Percentiles rank a stretch among this genome's conserved stretches.
Conservation (phyloP, 2,113 vertebrate species). For the Toxotes jaculatrix region DNA sequence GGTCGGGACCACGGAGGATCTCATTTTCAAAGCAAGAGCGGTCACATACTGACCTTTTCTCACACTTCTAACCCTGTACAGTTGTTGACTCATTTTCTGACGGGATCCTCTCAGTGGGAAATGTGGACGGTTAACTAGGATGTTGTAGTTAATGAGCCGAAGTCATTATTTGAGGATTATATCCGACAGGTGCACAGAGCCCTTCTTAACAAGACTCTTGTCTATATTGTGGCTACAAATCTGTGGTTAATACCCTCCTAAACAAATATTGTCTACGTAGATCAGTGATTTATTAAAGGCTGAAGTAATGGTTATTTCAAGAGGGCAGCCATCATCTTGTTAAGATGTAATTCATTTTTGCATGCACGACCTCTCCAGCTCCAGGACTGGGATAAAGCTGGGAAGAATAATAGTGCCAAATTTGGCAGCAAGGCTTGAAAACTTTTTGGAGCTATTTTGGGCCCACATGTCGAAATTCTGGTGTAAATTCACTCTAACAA, state of each 20-base stretch:
- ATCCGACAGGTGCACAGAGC: slow-evolving; percentile 71
- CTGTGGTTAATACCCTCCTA: slow-evolving; percentile 15
- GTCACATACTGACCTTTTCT: slow-evolving; percentile 40
- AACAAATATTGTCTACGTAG: slow-evolving; percentile 22
- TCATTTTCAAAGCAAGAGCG: background rate
- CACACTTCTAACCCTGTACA: slow-evolving; percentile 29
- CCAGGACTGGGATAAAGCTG: slow-evolving; percentile 12
- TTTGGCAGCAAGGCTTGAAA: slow-evolving; percentile 37
- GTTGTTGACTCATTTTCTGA: slow-evolving; percentile 37
- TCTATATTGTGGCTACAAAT: slow-evolving; percentile 47
- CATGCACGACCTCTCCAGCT: slow-evolving; percentile 26
- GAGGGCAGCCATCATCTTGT: slow-evolving; percentile 49
- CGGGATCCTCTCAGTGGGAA: slow-evolving; percentile 57
- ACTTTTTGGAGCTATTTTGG: slow-evolving; percentile 37
- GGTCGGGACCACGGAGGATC: slow-evolving; percentile 7
- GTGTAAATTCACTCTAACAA: slow-evolving; percentile 30
- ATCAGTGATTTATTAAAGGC: slow-evolving; percentile 53
- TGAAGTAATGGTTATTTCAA: slow-evolving; percentile 72
- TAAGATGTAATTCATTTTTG: slow-evolving; percentile 59
- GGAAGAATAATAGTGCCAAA: slow-evolving; percentile 52
- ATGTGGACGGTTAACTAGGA: slow-evolving; percentile 37
- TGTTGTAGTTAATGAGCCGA: slow-evolving; percentile 56
- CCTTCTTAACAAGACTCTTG: slow-evolving; percentile 46
- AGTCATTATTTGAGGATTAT: slow-evolving; percentile 77
- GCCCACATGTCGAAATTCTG: slow-evolving; percentile 49